Percentiles rank a stretch among this genome's conserved stretches.
phyloP scores from a whole-genome alignment of 1,140 invertebrate genomes.

The Hylaeus anthracinus region DNA sequence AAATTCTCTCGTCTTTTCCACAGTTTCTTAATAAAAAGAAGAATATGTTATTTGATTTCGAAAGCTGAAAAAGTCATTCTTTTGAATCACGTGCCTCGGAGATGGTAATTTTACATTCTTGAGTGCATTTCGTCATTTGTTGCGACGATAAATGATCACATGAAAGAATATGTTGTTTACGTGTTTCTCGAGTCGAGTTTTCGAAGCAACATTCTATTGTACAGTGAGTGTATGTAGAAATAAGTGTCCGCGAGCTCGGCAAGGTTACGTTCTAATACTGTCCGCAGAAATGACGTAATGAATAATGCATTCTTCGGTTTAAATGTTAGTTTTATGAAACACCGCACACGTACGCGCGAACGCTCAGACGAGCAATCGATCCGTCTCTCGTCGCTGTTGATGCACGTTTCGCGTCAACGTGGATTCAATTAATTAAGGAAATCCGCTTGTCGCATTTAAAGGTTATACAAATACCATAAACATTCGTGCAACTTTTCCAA shows the following conservation, averaged over 20 bases:
- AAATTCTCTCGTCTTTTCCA: too few relatives aligned
- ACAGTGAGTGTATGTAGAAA: slow-evolving; percentile 33
- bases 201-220: not conserved
- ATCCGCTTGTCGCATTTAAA: slow-evolving; percentile 16
- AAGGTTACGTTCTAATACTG: slow-evolving; percentile 65
- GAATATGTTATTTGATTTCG: too few relatives aligned
- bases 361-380: slow-evolving; percentile 14
- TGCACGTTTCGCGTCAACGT: not conserved
- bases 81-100: too few relatives aligned
- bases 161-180: not conserved
- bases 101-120: too few relatives aligned
- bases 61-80: too few relatives aligned
- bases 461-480: too few relatives aligned
- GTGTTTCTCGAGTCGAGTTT: not conserved
- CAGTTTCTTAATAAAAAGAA: too few relatives aligned
- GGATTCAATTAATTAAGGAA: slow-evolving; percentile 18
- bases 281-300: slow-evolving; percentile 48
- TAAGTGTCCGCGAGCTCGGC: slow-evolving; percentile 45
- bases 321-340: slow-evolving; percentile 50
- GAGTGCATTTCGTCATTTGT: not conserved
- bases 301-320: slow-evolving; percentile 45
- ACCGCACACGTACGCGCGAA: not conserved
- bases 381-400: not conserved
- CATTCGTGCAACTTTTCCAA: not conserved
- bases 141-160: not conserved